Conservation (phyloP, 92 coral and sea anemone genomes). For the Muricea muricata region DNA sequence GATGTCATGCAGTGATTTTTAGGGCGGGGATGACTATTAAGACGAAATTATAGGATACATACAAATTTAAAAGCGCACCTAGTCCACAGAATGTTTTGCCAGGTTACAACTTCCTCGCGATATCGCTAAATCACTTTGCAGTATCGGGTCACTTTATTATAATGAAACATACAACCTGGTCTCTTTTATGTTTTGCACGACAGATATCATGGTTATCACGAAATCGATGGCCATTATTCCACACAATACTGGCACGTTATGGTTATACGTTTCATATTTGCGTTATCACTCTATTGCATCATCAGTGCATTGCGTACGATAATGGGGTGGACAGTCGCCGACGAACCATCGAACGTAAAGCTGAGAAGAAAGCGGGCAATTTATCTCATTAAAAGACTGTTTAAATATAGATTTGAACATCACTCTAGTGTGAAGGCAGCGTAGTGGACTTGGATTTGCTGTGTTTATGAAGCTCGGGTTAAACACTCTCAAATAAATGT, state of each 20-base stretch:
- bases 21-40: no score
- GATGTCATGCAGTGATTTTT: no score
- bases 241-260: slow-evolving; percentile 85
- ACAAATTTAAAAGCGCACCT: no score
- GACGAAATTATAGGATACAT: no score
- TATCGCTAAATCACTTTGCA: no score
- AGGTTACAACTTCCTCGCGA: no score
- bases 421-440: not conserved
- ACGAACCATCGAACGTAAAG: slow-evolving; percentile 71
- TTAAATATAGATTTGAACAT: not conserved
- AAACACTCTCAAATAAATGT: no score
- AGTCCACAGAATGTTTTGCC: no score
- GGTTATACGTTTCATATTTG: slow-evolving; percentile 88
- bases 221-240: slow-evolving; percentile 55
- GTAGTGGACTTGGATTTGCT: not conserved
- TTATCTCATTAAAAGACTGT: slow-evolving; percentile 12
- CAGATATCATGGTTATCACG: slow-evolving; percentile 84
- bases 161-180: no score
- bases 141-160: no score
- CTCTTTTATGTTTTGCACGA: not conserved
- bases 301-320: slow-evolving; percentile 70
- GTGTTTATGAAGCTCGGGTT: no score
- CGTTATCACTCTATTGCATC: slow-evolving; percentile 79
- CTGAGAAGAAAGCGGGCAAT: slow-evolving; percentile 42
- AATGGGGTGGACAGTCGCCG: slow-evolving; percentile 82